Evolutionary conservation across 1,140 invertebrate genomes (phyloP).

Genomic region (Belonocnema kinseyi): DNA sequence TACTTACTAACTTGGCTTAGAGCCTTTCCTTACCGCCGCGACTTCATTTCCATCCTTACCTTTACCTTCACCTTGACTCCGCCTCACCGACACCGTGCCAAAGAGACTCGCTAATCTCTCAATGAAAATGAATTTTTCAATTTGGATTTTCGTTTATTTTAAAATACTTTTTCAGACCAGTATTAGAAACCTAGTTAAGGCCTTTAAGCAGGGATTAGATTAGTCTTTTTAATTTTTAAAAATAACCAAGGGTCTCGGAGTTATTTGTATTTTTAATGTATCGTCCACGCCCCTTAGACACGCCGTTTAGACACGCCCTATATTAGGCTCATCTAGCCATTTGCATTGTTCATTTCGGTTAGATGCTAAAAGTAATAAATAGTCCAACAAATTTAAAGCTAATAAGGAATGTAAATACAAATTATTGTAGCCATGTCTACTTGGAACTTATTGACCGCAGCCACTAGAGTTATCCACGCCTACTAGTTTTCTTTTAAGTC

Average conservation of each 20-base stretch:
- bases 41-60: slow-evolving; percentile 62
- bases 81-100: slow-evolving; percentile 37
- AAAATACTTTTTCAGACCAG: not conserved
- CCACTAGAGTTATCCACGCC: no score
- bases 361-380: no score
- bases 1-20: slow-evolving; percentile 72
- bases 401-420: rapidly evolving
- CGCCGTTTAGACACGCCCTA: no score
- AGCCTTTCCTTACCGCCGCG: slow-evolving; percentile 52
- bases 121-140: not conserved
- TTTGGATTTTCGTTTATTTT: not conserved
- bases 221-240: not conserved
- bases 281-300: not conserved
- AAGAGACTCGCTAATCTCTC: not conserved
- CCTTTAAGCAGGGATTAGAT: not conserved
- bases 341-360: no score
- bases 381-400: no score
- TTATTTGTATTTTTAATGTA: not conserved
- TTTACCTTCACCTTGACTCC: slow-evolving; percentile 71
- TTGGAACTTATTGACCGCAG: no score
- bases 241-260: not conserved
- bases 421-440: no score
- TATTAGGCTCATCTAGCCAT: no score
- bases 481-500: no score
- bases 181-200: no score